Conservation (phyloP, 2,113 vertebrate species). For the Charadrius vociferus region DNA sequence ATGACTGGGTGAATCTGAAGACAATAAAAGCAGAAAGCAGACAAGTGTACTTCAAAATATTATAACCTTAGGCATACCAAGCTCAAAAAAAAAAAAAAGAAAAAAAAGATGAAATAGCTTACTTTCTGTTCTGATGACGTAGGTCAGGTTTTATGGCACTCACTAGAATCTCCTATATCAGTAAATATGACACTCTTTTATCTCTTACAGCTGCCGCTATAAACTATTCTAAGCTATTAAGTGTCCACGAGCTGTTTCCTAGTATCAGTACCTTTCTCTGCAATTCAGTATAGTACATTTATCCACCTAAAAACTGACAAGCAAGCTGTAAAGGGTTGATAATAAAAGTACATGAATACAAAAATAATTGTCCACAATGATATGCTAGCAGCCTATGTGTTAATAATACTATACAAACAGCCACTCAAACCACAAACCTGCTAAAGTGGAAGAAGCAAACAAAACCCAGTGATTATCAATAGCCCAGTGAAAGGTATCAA, state of each 20-base stretch:
- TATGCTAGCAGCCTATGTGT: constrained; percentile 1
- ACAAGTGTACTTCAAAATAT: not conserved
- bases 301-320: not conserved
- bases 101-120: not conserved
- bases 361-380: constrained; percentile 1
- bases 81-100: not conserved
- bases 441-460: constrained; percentile 65
- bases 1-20: not conserved
- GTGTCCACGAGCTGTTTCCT: not conserved
- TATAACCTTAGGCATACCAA: not conserved
- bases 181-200: constrained; percentile 3
- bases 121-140: not conserved
- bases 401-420: constrained; percentile 54
- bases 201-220: not conserved
- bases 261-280: not conserved
- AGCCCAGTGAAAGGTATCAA: constrained; percentile 20
- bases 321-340: not conserved
- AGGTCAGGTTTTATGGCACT: not conserved
- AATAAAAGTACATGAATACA: not conserved
- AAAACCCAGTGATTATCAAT: constrained; percentile 12
- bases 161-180: not conserved
- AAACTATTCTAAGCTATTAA: not conserved
- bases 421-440: constrained; percentile 34
- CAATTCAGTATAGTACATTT: not conserved
- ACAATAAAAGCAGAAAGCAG: not conserved